Evolutionary conservation across 2,888 invertebrate species (phyloP).

Genomic region (Notodonta dromedarius): DNA sequence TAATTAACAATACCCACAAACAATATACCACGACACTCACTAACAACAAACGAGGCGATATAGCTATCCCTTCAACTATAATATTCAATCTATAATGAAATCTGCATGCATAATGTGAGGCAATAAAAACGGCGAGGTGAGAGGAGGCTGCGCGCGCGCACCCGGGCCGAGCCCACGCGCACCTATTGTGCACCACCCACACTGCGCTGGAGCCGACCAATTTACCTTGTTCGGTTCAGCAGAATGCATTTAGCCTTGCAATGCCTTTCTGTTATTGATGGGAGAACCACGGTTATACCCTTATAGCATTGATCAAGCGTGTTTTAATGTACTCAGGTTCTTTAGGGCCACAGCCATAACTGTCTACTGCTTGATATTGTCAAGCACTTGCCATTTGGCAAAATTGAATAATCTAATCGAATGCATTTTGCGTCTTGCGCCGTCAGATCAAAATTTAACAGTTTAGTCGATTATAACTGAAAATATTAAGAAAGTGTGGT

Average conservation of each 20-base stretch:
- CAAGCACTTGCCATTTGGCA: too few species aligned
- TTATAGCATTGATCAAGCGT: background rate
- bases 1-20: slow-evolving; percentile 36
- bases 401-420: too few species aligned
- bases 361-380: too few species aligned
- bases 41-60: slow-evolving; percentile 43
- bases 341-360: too few species aligned
- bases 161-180: slow-evolving; percentile 60
- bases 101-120: slow-evolving; percentile 61
- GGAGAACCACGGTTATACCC: too few species aligned
- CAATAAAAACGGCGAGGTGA: slow-evolving; percentile 51
- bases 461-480: too few species aligned
- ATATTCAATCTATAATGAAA: slow-evolving; percentile 65
- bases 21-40: slow-evolving; percentile 26
- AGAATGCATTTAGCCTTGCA: slow-evolving; percentile 1
- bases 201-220: slow-evolving; percentile 41
- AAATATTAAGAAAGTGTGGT: too few species aligned
- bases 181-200: slow-evolving; percentile 68
- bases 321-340: too few species aligned
- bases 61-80: slow-evolving; percentile 54
- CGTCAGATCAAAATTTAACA: too few species aligned
- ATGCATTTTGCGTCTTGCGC: too few species aligned
- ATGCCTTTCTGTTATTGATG: too few species aligned
- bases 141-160: slow-evolving; percentile 57
- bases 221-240: slow-evolving; percentile 21